Percentiles rank a stretch among this genome's conserved stretches.
Conservation (phyloP, 2,888 invertebrate genomes). For the Eupithecia centaureata region DNA sequence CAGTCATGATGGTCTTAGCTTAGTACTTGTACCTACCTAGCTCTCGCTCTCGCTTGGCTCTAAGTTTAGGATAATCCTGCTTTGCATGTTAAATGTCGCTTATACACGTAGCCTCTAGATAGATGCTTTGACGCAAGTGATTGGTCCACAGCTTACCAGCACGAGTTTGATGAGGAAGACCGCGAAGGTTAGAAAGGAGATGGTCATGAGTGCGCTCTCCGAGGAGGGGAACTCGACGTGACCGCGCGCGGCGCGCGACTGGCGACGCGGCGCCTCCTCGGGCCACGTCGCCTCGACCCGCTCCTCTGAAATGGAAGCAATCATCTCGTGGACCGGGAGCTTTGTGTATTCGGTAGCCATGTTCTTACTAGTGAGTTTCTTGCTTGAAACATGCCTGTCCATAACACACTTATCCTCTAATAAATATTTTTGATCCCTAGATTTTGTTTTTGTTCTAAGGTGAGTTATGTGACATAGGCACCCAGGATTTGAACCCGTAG, state of each 20-base stretch:
- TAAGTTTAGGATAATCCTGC: no score
- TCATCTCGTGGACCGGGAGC: neutral
- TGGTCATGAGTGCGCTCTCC: slow-evolving; percentile 91
- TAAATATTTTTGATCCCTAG: neutral
- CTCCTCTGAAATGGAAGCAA: slow-evolving; percentile 62
- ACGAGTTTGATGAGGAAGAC: slow-evolving; percentile 93
- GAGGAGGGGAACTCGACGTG: slow-evolving; percentile 90
- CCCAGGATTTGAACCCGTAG: neutral
- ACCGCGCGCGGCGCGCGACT: slow-evolving; percentile 65
- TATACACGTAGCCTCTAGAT: no score
- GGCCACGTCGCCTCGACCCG: slow-evolving; percentile 80
- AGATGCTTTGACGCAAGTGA: no score
- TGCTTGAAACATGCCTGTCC: neutral
- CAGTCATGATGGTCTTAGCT: no score
- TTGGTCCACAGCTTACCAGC: slow-evolving; percentile 82
- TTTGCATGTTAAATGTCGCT: no score
- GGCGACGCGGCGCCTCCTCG: slow-evolving; percentile 48
- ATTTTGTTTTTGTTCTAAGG: neutral
- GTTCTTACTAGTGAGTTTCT: neutral
- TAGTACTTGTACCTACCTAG: no score
- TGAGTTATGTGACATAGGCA: neutral
- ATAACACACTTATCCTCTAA: neutral
- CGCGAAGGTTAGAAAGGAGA: slow-evolving; percentile 93
- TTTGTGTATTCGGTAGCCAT: neutral
- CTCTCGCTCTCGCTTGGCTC: no score